phyloP scores from a whole-genome alignment of 2,797 vertebrate species.

The Aythya fuligula region DNA sequence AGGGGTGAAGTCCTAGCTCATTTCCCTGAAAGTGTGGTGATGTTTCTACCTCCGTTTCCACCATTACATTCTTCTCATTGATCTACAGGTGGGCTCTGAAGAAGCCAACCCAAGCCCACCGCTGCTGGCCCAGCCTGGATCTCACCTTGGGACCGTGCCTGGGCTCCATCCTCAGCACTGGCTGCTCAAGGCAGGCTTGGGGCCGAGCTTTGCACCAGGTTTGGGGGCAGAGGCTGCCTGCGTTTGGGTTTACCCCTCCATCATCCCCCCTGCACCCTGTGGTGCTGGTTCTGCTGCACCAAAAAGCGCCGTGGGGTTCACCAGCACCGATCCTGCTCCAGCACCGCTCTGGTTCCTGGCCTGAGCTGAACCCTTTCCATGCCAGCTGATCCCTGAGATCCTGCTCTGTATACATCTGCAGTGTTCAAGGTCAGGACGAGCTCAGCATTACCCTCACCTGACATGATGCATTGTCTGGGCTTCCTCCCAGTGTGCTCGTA shows the following conservation, averaged over 20 bases:
- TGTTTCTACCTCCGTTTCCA: slow-evolving; percentile 33
- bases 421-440: not conserved
- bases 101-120: not conserved
- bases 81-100: not conserved
- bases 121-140: fast-evolving
- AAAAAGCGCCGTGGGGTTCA: no score
- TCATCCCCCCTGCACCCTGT: not conserved
- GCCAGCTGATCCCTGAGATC: not conserved
- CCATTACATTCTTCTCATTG: not conserved
- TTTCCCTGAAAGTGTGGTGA: slow-evolving; percentile 4
- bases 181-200: not conserved
- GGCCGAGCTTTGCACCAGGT: not conserved
- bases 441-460: slow-evolving; percentile 49
- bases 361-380: slow-evolving; percentile 1
- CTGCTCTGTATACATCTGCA: not conserved
- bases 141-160: not conserved
- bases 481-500: not conserved
- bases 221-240: not conserved
- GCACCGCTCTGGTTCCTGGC: not conserved
- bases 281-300: not conserved
- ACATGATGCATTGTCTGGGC: slow-evolving; percentile 45
- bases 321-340: not conserved
- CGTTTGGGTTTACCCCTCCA: not conserved
- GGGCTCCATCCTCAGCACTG: not conserved
- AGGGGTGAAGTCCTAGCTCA: slow-evolving; percentile 17